Percentiles rank a stretch among this genome's conserved stretches.
phyloP scores from a whole-genome alignment of 2,113 vertebrate genomes.

The Notothenia coriiceps region DNA sequence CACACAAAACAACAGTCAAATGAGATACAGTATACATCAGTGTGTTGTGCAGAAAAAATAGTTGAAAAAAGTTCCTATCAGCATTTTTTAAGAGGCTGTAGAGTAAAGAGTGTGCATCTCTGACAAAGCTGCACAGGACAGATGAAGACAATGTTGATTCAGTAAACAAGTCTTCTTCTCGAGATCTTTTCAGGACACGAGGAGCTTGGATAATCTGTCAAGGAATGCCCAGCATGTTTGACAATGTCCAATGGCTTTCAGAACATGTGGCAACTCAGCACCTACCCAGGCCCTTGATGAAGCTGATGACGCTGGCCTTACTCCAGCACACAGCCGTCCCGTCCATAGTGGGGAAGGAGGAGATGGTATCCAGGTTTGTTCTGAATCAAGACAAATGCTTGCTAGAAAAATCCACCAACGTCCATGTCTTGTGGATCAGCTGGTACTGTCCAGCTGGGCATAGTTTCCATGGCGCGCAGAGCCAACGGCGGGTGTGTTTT shows the following conservation, averaged over 20 bases:
- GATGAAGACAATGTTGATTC: conserved; percentile 1
- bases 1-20: neutral
- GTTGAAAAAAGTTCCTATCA: conserved; percentile 12
- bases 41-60: neutral
- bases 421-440: conserved; percentile 50
- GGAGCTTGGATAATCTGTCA: neutral
- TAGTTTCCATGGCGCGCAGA: conserved; percentile 66
- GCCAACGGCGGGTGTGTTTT: conserved; percentile 54
- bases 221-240: conserved; percentile 55
- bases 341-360: conserved; percentile 87
- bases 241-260: conserved; percentile 32
- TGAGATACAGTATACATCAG: neutral
- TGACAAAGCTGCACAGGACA: conserved; percentile 17
- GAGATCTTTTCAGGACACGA: conserved; percentile 39
- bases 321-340: conserved; percentile 93
- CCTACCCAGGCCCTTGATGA: conserved; percentile 97
- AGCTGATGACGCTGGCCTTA: conserved; percentile 92
- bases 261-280: conserved; percentile 66
- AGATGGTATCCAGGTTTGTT: conserved; percentile 72
- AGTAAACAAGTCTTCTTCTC: neutral
- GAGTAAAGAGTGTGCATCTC: neutral
- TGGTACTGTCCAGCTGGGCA: conserved; percentile 58
- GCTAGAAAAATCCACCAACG: conserved; percentile 55
- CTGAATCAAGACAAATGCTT: conserved; percentile 41
- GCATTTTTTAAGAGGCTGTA: conserved; percentile 1